Conservation (phyloP, 2,888 invertebrate genomes). For the Drosophila siamana region DNA sequence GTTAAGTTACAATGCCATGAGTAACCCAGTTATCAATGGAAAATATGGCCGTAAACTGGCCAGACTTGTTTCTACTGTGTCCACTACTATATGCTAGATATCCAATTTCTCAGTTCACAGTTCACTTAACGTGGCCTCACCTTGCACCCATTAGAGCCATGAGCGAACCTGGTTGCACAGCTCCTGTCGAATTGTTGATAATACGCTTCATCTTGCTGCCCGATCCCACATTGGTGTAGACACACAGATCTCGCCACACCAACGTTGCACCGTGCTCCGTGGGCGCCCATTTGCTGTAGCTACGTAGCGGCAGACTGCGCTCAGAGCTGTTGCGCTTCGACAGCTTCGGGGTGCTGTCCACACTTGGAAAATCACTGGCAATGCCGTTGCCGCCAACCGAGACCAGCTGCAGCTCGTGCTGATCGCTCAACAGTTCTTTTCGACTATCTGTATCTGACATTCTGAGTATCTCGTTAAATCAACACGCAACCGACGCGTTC, state of each 20-base stretch:
- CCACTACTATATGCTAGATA: slow-evolving; percentile 10
- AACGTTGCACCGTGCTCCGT: slow-evolving; percentile 89
- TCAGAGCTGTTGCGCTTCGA: slow-evolving; percentile 83
- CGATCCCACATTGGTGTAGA: slow-evolving; percentile 87
- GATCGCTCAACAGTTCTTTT: slow-evolving; percentile 30
- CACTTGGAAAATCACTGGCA: slow-evolving; percentile 51
- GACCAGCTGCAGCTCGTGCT: slow-evolving; percentile 67
- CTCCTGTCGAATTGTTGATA: slow-evolving; percentile 93
- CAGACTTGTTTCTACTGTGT: neutral
- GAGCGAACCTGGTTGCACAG: slow-evolving; percentile 92
- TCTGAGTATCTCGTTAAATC: neutral
- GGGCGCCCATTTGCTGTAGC: slow-evolving; percentile 87
- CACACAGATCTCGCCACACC: slow-evolving; percentile 92
- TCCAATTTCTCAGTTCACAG: slow-evolving; percentile 27
- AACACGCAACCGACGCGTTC: slow-evolving; percentile 50
- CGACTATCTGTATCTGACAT: slow-evolving; percentile 64
- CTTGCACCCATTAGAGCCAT: slow-evolving; percentile 94
- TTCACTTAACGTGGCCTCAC: slow-evolving; percentile 85
- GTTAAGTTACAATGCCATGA: slow-evolving; percentile 10
- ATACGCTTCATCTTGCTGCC: slow-evolving; percentile 88
- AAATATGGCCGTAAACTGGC: slow-evolving; percentile 30
- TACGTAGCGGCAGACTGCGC: slow-evolving; percentile 83
- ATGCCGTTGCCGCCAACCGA: slow-evolving; percentile 30
- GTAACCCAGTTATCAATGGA: slow-evolving; percentile 47
- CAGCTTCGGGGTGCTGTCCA: slow-evolving; percentile 67